Conservation (phyloP, 2,888 invertebrate genomes). For the Hirtodrosophila histrioides region DNA sequence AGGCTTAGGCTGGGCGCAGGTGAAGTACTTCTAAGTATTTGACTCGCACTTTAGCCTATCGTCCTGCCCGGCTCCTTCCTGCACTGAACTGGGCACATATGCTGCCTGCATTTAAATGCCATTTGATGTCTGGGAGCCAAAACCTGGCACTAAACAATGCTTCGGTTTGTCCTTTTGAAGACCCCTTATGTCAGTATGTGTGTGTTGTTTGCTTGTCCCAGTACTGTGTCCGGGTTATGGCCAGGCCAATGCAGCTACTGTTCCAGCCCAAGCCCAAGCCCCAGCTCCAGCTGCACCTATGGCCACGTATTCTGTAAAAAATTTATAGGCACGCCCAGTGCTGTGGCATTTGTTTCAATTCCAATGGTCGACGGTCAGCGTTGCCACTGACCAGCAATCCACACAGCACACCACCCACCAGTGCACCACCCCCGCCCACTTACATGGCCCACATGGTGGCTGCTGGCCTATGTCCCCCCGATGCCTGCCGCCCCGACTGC, state of each 20-base stretch:
- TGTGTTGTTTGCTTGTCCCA: constrained; percentile 12
- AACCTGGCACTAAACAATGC: constrained; percentile 64
- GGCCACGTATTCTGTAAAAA: constrained; percentile 74
- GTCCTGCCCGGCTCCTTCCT: no score
- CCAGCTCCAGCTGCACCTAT: constrained; percentile 59
- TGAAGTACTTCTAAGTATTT: background rate
- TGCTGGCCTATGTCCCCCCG: background rate
- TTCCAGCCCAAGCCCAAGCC: constrained; percentile 23
- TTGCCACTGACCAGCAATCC: constrained; percentile 32
- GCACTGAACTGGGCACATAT: constrained; percentile 28
- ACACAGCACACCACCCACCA: constrained; percentile 12
- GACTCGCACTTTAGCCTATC: background rate
- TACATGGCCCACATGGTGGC: background rate
- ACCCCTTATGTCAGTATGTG: constrained; percentile 10
- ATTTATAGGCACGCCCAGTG: constrained; percentile 73
- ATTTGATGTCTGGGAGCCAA: constrained; percentile 61
- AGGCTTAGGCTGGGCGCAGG: background rate
- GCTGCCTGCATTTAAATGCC: constrained; percentile 72
- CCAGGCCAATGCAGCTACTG: constrained; percentile 17
- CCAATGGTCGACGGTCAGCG: constrained; percentile 25
- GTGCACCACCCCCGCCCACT: constrained; percentile 1
- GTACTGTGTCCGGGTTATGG: constrained; percentile 8
- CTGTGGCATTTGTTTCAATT: constrained; percentile 77
- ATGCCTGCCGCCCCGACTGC: background rate
- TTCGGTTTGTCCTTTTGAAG: constrained; percentile 65